A percentile compares a stretch with the other conserved stretches of the same genome.
Conservation (phyloP, 2,113 vertebrate species). For the Spheniscus mendiculus region DNA sequence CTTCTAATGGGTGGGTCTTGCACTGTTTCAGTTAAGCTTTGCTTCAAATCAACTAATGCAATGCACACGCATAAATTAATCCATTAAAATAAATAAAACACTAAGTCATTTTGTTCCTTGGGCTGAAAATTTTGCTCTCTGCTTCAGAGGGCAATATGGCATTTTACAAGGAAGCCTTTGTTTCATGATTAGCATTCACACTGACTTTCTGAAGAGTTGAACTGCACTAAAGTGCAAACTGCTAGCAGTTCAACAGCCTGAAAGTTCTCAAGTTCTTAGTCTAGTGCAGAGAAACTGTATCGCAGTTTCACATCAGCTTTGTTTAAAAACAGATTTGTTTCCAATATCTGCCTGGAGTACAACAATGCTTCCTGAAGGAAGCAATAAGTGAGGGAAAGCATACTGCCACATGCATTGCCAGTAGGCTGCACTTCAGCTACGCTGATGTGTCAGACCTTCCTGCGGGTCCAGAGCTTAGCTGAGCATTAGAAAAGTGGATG, state of each 20-base stretch:
- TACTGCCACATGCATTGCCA: not conserved
- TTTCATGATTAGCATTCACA: not conserved
- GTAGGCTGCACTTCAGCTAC: not conserved
- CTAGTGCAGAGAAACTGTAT: not conserved
- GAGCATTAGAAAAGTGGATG: not conserved
- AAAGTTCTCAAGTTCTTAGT: not conserved
- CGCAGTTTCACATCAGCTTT: not conserved
- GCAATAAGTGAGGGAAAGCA: rapidly evolving
- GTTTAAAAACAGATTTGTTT: not conserved
- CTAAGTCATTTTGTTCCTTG: not conserved
- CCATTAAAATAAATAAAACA: not conserved
- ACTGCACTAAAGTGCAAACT: not conserved
- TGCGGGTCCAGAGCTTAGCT: not conserved
- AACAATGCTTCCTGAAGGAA: not conserved
- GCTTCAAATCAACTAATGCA: not conserved
- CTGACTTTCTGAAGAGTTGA: not conserved
- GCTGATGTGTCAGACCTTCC: not conserved
- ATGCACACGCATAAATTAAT: not conserved
- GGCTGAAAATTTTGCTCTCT: not conserved
- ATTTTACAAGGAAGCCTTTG: not conserved
- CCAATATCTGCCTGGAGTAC: not conserved
- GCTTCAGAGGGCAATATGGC: not conserved
- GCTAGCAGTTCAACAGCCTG: not conserved
- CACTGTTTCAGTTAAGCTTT: not conserved
- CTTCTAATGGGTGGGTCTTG: not conserved